Evolutionary conservation across 1,140 invertebrate genomes (phyloP).

Genomic region (Harpegnathos saltator): DNA sequence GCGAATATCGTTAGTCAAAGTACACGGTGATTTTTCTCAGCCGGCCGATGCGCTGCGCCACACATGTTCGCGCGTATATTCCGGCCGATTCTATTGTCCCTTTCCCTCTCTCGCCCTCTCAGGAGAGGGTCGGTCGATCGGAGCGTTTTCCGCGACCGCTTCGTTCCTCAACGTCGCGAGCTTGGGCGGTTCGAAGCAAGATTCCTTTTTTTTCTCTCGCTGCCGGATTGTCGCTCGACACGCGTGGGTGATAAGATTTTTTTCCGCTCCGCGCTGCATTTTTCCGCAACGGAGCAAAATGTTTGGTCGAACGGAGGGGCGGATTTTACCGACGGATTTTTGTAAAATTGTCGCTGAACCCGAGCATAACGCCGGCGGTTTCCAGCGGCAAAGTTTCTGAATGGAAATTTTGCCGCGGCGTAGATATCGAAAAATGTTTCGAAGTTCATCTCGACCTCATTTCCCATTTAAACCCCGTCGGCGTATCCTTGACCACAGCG

Average conservation of each 20-base stretch:
- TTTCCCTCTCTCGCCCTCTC: neutral
- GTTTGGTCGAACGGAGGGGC: no score
- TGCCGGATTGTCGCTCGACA: no score
- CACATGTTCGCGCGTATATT: no score
- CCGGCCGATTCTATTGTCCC: slow-evolving; percentile 41
- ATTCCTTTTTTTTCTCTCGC: no score
- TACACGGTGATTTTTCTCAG: slow-evolving; percentile 54
- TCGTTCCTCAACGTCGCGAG: no score
- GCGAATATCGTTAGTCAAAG: slow-evolving; percentile 57
- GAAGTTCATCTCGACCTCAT: slow-evolving; percentile 44
- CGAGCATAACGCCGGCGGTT: slow-evolving; percentile 1
- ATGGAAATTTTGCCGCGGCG: slow-evolving; percentile 24
- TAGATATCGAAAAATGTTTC: slow-evolving; percentile 56
- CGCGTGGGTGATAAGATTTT: no score
- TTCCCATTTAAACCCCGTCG: slow-evolving; percentile 35
- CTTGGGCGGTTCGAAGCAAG: no score
- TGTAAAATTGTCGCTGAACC: neutral
- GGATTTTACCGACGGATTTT: neutral
- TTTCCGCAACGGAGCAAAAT: no score
- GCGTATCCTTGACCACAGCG: slow-evolving; percentile 25
- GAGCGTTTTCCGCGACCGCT: no score
- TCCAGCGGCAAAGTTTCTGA: slow-evolving; percentile 15
- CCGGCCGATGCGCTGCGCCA: slow-evolving; percentile 22
- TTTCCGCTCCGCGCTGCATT: no score
- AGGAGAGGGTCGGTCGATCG: no score